Base-by-base conservation (phyloP, 2,113 vertebrate genomes). In the Nothocercus nigrocapillus region DNA sequence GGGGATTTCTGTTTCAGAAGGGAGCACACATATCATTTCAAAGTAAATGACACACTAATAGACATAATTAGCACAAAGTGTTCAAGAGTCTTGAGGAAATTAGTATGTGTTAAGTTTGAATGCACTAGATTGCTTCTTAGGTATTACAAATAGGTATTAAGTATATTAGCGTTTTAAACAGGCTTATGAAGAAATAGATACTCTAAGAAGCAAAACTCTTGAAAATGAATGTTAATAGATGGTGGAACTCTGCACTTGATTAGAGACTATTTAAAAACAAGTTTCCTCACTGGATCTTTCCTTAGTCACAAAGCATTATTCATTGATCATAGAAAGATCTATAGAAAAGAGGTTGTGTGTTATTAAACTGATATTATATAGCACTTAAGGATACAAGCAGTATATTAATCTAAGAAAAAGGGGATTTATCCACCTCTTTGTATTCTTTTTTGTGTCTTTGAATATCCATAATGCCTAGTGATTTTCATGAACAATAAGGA, bases 1-100 rank as follows among this genome's bases (percentile, higher is more conserved):
- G 82, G 94, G 79, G 81, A 97, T 98, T 98, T 98, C 95, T 97
- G 40, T 93, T 96, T 97, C 93, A 94, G 90, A 95, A 97, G 94
- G 82, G 96, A 97, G 89, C 72, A 96, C 96, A 93, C 64, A 77
- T 96, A 97, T 96, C 11, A 93, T 97, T 98, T 97, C 88, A 94
- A 97, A 98, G 96, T 96, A 98, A 98, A 97, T 98, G 98, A 96
- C 96, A 97, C 93, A 95, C 97, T 98, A 98, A 98, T 98, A 97
- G 97, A 92, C 84, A 95, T 98, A 98, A 98, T 99, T 99, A 98
- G 95, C 97, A 97, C 96, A 98, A 98, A 99, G 96, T 97, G 63
- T 90, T 98, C 96, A 93, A 97, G 96, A 97, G 95, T 97, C 96
- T 97, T 91, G 95, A 98, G 96, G 85, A 98, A 98, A 98, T 98